Percentiles rank a stretch among this genome's conserved stretches.
Conservation (phyloP, 2,113 vertebrate genomes). For the Calyptommatus sinebrachiatus region DNA sequence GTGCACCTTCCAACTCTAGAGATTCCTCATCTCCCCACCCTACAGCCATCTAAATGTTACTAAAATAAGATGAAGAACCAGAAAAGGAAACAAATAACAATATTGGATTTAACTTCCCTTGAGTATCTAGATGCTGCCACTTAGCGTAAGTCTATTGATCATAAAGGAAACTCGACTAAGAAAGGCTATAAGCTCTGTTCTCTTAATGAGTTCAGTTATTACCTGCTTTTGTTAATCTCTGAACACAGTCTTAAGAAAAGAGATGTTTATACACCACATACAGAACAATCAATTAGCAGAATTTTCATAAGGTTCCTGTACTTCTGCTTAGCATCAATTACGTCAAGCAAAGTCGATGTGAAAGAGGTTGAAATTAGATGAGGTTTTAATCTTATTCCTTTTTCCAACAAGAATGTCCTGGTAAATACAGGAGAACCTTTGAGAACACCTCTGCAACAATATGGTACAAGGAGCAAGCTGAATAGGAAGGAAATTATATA, state of each 20-base stretch:
- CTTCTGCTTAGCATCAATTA: not conserved
- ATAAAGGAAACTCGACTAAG: not conserved
- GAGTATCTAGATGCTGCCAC: no score
- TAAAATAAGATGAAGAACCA: not conserved
- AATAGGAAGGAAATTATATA: no score
- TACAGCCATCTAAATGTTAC: no score
- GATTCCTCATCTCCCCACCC: no score
- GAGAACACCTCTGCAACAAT: no score
- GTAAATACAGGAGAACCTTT: no score
- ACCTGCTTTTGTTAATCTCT: not conserved
- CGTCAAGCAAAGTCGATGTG: not conserved
- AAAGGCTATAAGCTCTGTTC: not conserved
- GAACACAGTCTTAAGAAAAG: not conserved
- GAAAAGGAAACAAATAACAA: not conserved
- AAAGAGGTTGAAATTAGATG: not conserved
- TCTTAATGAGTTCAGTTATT: not conserved
- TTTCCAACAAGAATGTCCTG: not conserved
- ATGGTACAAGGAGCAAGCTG: no score
- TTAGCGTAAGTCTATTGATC: no score
- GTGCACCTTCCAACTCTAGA: no score
- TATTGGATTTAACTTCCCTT: no score
- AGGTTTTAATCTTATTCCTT: not conserved
- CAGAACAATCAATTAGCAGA: not conserved
- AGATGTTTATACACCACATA: not conserved
- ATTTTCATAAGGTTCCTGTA: not conserved